These are phyloP conservation scores for Poeciliopsis retropinna DNA, from an alignment of 2,113 vertebrate genomes.

Conservation along the genomic window DNA sequence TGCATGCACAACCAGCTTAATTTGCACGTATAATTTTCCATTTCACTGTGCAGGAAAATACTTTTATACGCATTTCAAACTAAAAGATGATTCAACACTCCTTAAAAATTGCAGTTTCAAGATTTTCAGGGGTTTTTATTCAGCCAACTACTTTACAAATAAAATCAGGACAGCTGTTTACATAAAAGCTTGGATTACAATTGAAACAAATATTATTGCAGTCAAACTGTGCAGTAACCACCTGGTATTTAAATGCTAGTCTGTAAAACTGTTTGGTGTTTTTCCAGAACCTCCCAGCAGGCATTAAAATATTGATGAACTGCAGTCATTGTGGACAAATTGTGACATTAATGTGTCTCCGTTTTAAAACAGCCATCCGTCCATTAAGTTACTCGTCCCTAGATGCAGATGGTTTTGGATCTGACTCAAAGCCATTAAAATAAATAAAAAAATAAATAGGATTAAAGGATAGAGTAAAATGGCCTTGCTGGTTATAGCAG, in stretches of 20 bases:
- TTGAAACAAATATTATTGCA: not conserved
- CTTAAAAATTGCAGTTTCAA: not conserved
- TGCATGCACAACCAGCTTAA: not conserved
- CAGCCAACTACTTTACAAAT: no score
- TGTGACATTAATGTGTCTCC: constrained; percentile 11
- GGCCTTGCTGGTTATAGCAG: not conserved
- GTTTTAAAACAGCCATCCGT: constrained; percentile 27
- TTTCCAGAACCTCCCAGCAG: not conserved
- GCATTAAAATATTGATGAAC: constrained; percentile 4
- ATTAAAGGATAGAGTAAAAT: constrained; percentile 27
- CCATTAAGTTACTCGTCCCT: constrained; percentile 36
- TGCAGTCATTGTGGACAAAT: constrained; percentile 14
- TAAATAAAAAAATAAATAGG: not conserved
- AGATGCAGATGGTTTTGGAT: constrained; percentile 38
- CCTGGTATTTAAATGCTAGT: not conserved
- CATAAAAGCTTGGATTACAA: not conserved
- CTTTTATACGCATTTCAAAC: not conserved
- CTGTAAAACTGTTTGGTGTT: not conserved
- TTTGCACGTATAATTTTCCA: not conserved
- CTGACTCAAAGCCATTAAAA: constrained; percentile 24
- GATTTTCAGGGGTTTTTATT: not conserved
- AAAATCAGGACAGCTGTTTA: not conserved
- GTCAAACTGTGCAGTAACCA: not conserved
- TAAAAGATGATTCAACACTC: not conserved
- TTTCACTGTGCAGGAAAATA: not conserved